Evolutionary conservation across 2,888 invertebrate genomes (phyloP), one percentile per base, ranked within the genome.

Genomic region (Agapetus fuscipes): DNA sequence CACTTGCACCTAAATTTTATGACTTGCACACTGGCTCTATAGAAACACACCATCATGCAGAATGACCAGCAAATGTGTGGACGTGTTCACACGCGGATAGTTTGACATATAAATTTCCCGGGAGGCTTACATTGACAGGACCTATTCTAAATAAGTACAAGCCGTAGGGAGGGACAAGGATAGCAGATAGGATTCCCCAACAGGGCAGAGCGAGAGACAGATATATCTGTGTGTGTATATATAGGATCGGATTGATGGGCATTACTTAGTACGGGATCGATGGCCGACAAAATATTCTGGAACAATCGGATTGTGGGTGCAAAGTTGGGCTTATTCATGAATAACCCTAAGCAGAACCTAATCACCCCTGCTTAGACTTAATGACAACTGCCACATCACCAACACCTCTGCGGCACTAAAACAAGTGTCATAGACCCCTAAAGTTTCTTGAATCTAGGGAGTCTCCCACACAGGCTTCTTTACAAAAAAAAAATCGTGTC

Each of bases 71-170:
- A n/a, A n/a, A n/a, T 29, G 32, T 13, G 29, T 17, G 33, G 6
- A 3, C 16, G 28, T 31, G 17, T 37, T 45, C 24, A 35, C 37
- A 41, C 45, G 45, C 30, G 45, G 41, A 45, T 41, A 45, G 45
- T 45, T 45, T 45, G 45, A 41, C 44, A 44, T 38, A 45, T 45
- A 45, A 45, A 45, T 45, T 45, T 45, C 45, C 45, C 45, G 14
- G 15, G 45, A 41, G 45, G 41, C 27, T 38, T 34, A 37, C 38
- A 41, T 41, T 45, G 45, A 45, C 45, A 41, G 34, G 37, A 35
- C 40, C 45, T 41, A 45, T 41, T 45, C 45, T 45, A 45, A 45
- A 45, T 45, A 45, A 45, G 41, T 45, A 41, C 37, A 40, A 17
- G 25, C 29, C 28, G 25, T 17, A 30, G 30, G 14, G 9, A 14